These are phyloP conservation scores for Coturnix japonica DNA, from an alignment of 2,113 vertebrate species.

Conservation along the genomic window DNA sequence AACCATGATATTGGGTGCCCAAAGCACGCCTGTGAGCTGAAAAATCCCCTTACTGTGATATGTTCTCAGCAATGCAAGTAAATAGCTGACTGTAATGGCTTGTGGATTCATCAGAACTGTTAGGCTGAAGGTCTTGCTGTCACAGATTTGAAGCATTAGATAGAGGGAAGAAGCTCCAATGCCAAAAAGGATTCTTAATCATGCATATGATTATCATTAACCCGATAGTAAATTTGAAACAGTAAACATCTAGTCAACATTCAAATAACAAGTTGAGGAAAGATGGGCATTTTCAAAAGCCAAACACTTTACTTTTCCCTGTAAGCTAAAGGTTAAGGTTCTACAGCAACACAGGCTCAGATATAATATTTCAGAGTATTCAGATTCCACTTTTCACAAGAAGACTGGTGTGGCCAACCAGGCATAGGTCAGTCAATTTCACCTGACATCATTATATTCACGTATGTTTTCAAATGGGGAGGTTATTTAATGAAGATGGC, in stretches of 20 bases:
- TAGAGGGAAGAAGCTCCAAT: not conserved
- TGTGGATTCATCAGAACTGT: not conserved
- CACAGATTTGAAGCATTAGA: not conserved
- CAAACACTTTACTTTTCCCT: too few species aligned
- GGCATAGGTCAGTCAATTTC: not conserved
- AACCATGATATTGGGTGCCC: not conserved
- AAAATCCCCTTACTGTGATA: not conserved
- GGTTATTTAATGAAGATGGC: too few species aligned
- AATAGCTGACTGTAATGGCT: not conserved
- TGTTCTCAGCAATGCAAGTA: not conserved
- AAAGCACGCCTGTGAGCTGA: not conserved
- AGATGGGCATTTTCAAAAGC: not conserved
- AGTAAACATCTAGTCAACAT: rapidly evolving
- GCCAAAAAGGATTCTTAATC: not conserved
- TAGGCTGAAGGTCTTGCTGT: rapidly evolving
- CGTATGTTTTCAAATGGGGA: too few species aligned
- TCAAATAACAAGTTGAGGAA: not conserved
- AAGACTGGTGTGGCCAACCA: rapidly evolving
- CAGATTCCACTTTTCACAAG: not conserved
- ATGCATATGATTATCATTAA: rapidly evolving
- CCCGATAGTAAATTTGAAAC: not conserved
- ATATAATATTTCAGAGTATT: not conserved
- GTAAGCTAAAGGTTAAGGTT: not conserved
- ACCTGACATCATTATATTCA: not conserved
- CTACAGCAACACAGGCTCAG: not conserved